phyloP scores from a whole-genome alignment of 2,888 invertebrate genomes.

The Netelia fuscicornis region DNA sequence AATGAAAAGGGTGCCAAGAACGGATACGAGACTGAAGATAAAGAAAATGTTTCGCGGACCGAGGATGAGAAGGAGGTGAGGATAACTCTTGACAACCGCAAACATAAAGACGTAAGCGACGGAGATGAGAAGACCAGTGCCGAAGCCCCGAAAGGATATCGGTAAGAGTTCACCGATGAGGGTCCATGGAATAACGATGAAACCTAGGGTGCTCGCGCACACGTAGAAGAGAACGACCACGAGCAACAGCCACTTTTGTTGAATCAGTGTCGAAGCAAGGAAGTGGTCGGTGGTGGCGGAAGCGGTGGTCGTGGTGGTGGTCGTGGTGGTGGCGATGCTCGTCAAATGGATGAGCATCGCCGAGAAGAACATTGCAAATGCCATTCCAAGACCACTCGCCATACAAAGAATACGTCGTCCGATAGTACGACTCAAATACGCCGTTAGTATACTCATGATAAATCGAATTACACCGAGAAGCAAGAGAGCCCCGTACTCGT shows the following conservation, averaged over 20 bases:
- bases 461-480: constrained; percentile 86
- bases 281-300: constrained; percentile 66
- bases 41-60: constrained; percentile 85
- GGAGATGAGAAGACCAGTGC: constrained; percentile 86
- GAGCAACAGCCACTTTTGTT: constrained; percentile 84
- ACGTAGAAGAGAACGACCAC: constrained; percentile 86
- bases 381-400: constrained; percentile 86
- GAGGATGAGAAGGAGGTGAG: constrained; percentile 83
- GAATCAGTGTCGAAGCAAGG: constrained; percentile 72
- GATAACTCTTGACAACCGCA: constrained; percentile 86
- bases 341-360: constrained; percentile 79
- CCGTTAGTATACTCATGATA: constrained; percentile 85
- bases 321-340: constrained; percentile 63
- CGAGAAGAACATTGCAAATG: constrained; percentile 84
- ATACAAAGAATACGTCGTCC: constrained; percentile 86
- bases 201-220: constrained; percentile 86
- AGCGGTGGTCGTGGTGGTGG: constrained; percentile 75
- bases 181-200: constrained; percentile 87
- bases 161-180: constrained; percentile 86
- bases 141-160: constrained; percentile 85
- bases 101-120: constrained; percentile 87
- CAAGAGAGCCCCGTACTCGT: constrained; percentile 85
- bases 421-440: constrained; percentile 85
- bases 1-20: constrained; percentile 84
- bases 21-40: constrained; percentile 85